A percentile compares a stretch with the other conserved stretches of the same genome.
Evolutionary conservation across 2,113 vertebrate species (phyloP).

Genomic region (Sebastes fasciatus): DNA sequence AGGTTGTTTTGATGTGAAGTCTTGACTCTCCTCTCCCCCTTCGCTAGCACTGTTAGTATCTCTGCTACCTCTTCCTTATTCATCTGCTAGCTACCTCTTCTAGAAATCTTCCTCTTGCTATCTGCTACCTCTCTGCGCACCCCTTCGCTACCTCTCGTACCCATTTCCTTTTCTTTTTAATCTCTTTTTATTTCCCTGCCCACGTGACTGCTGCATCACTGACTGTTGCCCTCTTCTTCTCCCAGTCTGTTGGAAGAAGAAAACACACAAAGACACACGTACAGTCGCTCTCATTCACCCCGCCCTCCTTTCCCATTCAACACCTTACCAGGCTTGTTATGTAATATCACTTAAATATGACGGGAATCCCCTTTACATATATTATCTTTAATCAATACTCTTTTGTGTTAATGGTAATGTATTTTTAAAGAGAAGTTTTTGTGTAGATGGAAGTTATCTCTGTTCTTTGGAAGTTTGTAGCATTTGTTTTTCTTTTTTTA

Average conservation of each 20-base stretch:
- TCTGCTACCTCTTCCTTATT: constrained; percentile 75
- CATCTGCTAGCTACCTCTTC: constrained; percentile 78
- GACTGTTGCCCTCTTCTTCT: constrained; percentile 56
- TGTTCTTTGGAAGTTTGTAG: constrained; percentile 84
- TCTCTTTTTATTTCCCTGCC: constrained; percentile 48
- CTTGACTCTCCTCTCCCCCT: background rate
- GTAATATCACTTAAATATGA: constrained; percentile 67
- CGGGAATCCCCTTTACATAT: constrained; percentile 62
- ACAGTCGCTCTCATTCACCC: constrained; percentile 18
- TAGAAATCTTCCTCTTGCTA: constrained; percentile 71
- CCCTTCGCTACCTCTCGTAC: constrained; percentile 71
- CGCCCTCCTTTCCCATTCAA: constrained; percentile 34
- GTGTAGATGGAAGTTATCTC: constrained; percentile 81
- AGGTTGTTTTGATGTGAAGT: constrained; percentile 23
- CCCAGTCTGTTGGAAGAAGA: constrained; percentile 41
- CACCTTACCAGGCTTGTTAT: constrained; percentile 62
- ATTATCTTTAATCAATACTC: constrained; percentile 76
- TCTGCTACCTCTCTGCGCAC: constrained; percentile 71
- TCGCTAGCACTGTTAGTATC: constrained; percentile 68
- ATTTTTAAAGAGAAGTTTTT: constrained; percentile 85
- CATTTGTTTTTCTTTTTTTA: constrained; percentile 68
- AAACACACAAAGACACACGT: constrained; percentile 20
- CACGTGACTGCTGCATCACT: constrained; percentile 79
- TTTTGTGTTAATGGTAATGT: constrained; percentile 84
- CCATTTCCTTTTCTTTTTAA: constrained; percentile 14